Conservation (phyloP, 1,140 invertebrate genomes). For the Zaprionus capensis region DNA sequence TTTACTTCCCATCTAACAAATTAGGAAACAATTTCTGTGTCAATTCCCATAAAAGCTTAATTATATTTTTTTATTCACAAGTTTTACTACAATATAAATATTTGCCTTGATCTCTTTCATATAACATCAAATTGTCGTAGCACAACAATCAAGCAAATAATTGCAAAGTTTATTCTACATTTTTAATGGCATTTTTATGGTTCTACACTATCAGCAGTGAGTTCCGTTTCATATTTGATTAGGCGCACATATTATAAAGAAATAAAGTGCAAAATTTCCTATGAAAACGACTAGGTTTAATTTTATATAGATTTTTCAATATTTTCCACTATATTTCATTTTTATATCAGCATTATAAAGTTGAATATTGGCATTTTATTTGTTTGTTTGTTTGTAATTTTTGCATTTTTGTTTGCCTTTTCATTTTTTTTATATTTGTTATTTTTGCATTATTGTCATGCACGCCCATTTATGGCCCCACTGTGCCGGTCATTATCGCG, state of each 20-base stretch:
- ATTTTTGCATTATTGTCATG: conserved; percentile 79
- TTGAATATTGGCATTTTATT: neutral
- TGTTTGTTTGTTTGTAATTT: neutral
- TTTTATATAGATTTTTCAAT: neutral
- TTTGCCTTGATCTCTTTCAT: neutral
- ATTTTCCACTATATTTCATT: neutral
- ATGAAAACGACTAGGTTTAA: neutral
- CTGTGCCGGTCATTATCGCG: conserved; percentile 67
- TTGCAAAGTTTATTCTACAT: neutral
- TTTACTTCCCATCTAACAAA: neutral
- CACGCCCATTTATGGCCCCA: conserved; percentile 49
- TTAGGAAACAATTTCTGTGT: neutral
- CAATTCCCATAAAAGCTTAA: neutral
- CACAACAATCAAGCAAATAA: conserved; percentile 6
- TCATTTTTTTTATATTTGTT: conserved; percentile 41
- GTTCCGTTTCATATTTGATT: neutral
- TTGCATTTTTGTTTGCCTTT: conserved; percentile 43
- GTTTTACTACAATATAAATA: neutral
- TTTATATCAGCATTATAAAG: neutral
- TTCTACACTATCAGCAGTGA: neutral
- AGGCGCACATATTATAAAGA: neutral
- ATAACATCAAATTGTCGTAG: neutral
- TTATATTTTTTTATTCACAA: neutral
- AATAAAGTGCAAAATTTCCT: neutral
- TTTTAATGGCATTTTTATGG: neutral